Conservation (phyloP, 1,140 invertebrate species). For the Macrosteles quadrilineatus region DNA sequence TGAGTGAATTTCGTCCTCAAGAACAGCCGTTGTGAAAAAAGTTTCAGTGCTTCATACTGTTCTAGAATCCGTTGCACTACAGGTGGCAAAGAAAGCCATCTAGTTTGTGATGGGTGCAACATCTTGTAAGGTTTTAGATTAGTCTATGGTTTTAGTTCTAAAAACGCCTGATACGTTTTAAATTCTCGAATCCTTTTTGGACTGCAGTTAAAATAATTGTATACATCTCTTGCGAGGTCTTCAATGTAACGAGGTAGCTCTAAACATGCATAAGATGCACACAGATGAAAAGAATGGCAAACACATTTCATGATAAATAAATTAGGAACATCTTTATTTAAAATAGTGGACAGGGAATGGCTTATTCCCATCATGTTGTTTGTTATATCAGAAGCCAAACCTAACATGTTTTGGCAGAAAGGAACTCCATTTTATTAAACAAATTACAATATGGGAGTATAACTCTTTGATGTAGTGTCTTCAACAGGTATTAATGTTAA, state of each 20-base stretch:
- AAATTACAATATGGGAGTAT: too few relatives aligned
- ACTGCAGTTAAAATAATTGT: conserved; percentile 32
- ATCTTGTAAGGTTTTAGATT: conserved; percentile 39
- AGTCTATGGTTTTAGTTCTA: too few relatives aligned
- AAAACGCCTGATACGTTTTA: conserved; percentile 38
- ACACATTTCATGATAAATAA: conserved; percentile 38
- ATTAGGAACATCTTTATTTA: conserved; percentile 28
- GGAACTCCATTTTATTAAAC: not conserved
- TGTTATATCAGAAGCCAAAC: conserved; percentile 36
- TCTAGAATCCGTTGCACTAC: conserved; percentile 43
- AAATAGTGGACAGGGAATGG: conserved; percentile 32
- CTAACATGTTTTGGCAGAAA: conserved; percentile 27
- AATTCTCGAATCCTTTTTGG: conserved; percentile 28
- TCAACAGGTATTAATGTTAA: too few relatives aligned
- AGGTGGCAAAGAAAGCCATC: conserved; percentile 44
- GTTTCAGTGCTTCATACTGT: conserved; percentile 41
- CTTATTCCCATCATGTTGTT: conserved; percentile 38
- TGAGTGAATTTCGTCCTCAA: conserved; percentile 19
- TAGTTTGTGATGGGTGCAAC: conserved; percentile 41
- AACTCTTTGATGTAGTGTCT: too few relatives aligned
- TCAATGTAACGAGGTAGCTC: conserved; percentile 29
- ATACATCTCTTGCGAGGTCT: conserved; percentile 30
- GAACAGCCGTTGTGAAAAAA: conserved; percentile 39
- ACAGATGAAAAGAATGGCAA: conserved; percentile 37
- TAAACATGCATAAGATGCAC: conserved; percentile 32